Base-by-base conservation (phyloP, 2,797 vertebrate species). In the Heteromormyrus szaboi region DNA sequence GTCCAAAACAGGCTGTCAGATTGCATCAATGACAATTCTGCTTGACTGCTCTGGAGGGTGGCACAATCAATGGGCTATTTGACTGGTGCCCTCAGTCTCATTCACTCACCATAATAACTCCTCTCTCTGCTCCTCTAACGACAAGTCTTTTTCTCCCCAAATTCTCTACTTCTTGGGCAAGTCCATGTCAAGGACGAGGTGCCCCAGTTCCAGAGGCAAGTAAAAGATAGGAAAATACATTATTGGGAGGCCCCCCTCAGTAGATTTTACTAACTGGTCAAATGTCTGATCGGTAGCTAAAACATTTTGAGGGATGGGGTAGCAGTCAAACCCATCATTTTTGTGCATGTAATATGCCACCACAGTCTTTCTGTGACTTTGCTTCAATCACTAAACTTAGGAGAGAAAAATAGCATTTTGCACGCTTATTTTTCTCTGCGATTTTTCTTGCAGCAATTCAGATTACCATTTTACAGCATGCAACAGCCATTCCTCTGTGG, bases 1-100 rank as follows among this genome's bases (percentile, higher is more conserved):
- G 46, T 85, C 44, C 46, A 85, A 53, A 65, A n/a, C 62, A 68
- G n/a, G 12, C 37, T 89, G 87, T 90, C 87, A 72, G 29, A 86
- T 59, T 68, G 17, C 54, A 76, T 65, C 53, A 86, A 53, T 65
- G 37, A 56, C 46, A 59, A 59, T 88, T 86, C 68, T 5, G 83
- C 62, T 29, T 83, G 44, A 88, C 37, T 87, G 17, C 37, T 22
- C 68, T 81, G 65, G 14, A 88, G n/a, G 17, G 48, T 37, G 53
- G 33, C 88, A 85, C 85, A 88, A 88, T 89, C 59, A 72, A 86
- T 89, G 29, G 83, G n/a, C 44, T 59, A 88, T 87, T 89, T 84
- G 29, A 88, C 33, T 86, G 33, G 8, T 4, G 51, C 17, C 44
- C 19, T 81, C n/a, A 46, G 76, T 79, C 65, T 68, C 56, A 44